Evolutionary conservation across 2,888 invertebrate genomes (phyloP), one percentile per base, ranked within the genome.

Genomic region (Apamea sordens): DNA sequence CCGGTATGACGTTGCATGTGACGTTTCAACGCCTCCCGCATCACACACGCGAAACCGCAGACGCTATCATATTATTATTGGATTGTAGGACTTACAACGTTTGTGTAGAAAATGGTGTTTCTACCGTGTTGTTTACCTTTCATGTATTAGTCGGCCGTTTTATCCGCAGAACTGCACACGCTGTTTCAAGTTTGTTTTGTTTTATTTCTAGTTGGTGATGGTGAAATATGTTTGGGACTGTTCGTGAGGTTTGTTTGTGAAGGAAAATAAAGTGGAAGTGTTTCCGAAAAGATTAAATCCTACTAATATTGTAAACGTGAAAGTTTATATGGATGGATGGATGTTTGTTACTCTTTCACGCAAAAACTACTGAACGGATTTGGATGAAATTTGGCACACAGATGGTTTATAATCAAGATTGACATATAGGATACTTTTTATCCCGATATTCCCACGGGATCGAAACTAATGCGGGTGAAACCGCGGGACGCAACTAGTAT

Each of bases 1-100:
- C 96, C 96, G 13, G 96, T 96, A 83, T 96, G 96, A 0, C 94
- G 92, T 86, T 95, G 86, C 96, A 96, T 96, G 88, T 97, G 96
- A 24, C 96, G 93, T 72, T 94, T 95, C 21, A 96, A 91, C 1
- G 95, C 95, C 80, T 95, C 94, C 67, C 93, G 93, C 91, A 94
- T 92, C 50, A 95, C 95, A 82, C 94, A 94, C 75, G 95, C 90
- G 88, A 94, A 96, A 0, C 94, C 94, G 92, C 96, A 96, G 24
- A 94, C 93, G 86, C 96, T 96, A 86, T 50, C 73, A 32, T 47
- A 65, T 76, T 24, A 21, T 59, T 32, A 64, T 53, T 65, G 53
- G 65, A 76, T 59, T 73, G 64, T 70, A 75, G 24, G 0, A 64
- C 41, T 47, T 65, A 71, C 67, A 61, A 36, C 28, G 0, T 50